Percentiles rank a stretch among this genome's conserved stretches.
phyloP scores from a whole-genome alignment of 2,888 invertebrate species.

The Leucozona laternaria region DNA sequence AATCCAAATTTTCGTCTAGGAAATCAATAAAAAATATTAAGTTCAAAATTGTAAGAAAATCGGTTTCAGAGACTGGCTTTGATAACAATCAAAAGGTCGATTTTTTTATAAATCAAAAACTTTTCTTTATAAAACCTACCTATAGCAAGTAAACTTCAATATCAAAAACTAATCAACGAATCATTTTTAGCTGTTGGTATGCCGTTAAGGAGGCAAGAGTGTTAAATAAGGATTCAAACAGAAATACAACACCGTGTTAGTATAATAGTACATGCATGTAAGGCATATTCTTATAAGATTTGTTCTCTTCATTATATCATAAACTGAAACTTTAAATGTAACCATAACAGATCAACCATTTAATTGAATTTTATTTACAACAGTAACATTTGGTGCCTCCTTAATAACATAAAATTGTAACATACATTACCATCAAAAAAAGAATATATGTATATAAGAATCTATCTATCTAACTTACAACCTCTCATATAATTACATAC shows the following conservation, averaged over 20 bases:
- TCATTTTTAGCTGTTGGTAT: no score
- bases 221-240: not conserved
- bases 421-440: not conserved
- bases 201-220: no score
- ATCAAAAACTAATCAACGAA: no score
- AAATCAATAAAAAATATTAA: no score
- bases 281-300: not conserved
- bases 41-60: no score
- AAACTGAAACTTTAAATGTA: slow-evolving; percentile 4
- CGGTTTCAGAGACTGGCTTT: no score
- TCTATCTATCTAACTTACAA: slow-evolving; percentile 1
- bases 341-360: slow-evolving; percentile 24
- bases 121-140: no score
- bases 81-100: no score
- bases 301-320: not conserved
- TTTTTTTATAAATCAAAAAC: no score
- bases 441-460: not conserved
- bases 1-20: no score
- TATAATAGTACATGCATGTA: not conserved
- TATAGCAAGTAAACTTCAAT: no score
- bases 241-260: not conserved
- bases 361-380: slow-evolving; percentile 68
- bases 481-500: slow-evolving; percentile 1
- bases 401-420: slow-evolving; percentile 41
- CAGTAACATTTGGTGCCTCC: slow-evolving; percentile 58